Evolutionary conservation across 2,113 vertebrate genomes (phyloP), one percentile per base, ranked within the genome.

Genomic region (Grus americana): DNA sequence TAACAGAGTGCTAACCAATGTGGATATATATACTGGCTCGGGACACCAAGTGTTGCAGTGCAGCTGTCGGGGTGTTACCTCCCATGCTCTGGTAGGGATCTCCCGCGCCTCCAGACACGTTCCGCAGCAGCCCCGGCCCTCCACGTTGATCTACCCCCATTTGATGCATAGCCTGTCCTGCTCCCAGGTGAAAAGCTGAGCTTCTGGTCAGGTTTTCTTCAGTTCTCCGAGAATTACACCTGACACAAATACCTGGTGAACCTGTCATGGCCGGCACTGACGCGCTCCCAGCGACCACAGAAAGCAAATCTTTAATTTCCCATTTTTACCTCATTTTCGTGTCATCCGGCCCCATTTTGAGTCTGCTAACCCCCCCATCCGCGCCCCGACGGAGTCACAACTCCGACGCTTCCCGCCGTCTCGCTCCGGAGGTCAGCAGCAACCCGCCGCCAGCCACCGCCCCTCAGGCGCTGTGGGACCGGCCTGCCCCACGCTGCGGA

Each of bases 101-200:
- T 29, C 11, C 26, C 1, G 2, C 34, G 27, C 26, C n/a, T 8
- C 23, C 46, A 19, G 67, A 6, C 12, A 3, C 0, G 24, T 7
- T 36, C 46, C 46, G 12, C 36, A 23, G 50, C 74, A 47, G 59
- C 42, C 23, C 67, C 1, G 16, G 23, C 50, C 34, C 42, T 26
- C 17, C 0, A 0, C 26, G 13, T 1, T 23, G 5, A 1, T 16
- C 11, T 2, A 11, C 16, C 15, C 17, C 19, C 0, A 0, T 0
- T 1, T 2, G 30, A 10, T 11, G 19, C 9, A 26, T 6, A 12
- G 10, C 2, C 32, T 16, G 61, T 7, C 44, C n/a, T 10, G 67
- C 42, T 12, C 52, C 5, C 42, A 22, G 49, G 18, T 3, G 9
- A 10, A 2, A 9, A 10, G 12, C 0, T 5, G 50, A 79, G 22